These are phyloP conservation scores for Nomada ruficornis DNA, from an alignment of 2,888 invertebrate species.

Conservation along the genomic window DNA sequence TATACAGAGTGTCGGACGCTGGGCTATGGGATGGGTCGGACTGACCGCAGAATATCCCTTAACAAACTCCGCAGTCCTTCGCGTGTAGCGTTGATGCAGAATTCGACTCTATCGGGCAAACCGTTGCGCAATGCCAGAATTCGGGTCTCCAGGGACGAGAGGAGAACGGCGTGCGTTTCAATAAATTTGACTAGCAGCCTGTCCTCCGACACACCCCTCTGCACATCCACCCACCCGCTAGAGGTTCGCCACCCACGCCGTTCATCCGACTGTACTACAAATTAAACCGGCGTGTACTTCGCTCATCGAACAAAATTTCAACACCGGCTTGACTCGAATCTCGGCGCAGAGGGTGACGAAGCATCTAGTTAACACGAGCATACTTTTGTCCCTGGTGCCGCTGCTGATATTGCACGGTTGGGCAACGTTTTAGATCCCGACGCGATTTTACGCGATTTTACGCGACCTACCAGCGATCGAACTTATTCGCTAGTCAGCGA, in stretches of 20 bases:
- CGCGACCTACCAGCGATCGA: not conserved
- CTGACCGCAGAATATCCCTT: constrained; percentile 62
- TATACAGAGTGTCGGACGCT: constrained; percentile 24
- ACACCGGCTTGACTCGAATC: constrained; percentile 71
- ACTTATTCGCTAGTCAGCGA: not conserved
- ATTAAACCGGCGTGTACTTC: constrained; percentile 72
- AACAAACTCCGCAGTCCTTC: constrained; percentile 60
- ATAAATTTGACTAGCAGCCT: constrained; percentile 70
- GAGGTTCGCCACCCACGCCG: constrained; percentile 45
- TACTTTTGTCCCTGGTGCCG: constrained; percentile 48
- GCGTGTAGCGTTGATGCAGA: constrained; percentile 33
- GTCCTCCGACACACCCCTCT: constrained; percentile 29
- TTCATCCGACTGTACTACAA: constrained; percentile 68
- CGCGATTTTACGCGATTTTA: not conserved
- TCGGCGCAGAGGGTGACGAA: constrained; percentile 70
- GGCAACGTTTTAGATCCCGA: constrained; percentile 32
- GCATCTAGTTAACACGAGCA: constrained; percentile 71
- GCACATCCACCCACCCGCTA: constrained; percentile 1
- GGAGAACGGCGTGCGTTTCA: constrained; percentile 67
- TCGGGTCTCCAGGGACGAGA: constrained; percentile 51
- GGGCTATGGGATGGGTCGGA: not conserved
- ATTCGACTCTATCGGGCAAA: constrained; percentile 61
- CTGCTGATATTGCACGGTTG: constrained; percentile 35
- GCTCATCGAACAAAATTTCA: constrained; percentile 74
- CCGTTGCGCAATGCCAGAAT: constrained; percentile 62